Conservation (phyloP, 2,888 invertebrate genomes). For the Strigamia maritima region DNA sequence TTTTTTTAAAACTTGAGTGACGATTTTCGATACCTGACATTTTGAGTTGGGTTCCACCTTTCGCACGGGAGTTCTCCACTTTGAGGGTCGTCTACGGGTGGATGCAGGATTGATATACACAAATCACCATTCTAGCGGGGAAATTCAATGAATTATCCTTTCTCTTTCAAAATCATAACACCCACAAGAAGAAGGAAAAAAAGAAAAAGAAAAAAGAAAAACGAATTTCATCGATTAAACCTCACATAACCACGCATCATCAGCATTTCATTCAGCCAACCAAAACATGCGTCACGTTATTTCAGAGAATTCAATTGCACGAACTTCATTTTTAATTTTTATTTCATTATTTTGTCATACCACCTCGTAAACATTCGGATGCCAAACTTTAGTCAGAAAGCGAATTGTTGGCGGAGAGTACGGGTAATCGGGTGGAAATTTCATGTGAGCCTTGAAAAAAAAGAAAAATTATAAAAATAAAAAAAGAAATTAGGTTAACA, state of each 20-base stretch:
- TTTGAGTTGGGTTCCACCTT: slow-evolving; percentile 99
- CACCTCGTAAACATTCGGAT: slow-evolving; percentile 99
- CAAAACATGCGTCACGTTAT: no score
- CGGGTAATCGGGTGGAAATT: slow-evolving; percentile 97
- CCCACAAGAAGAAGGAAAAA: not conserved
- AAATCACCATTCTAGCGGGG: slow-evolving; percentile 99
- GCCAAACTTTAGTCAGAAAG: slow-evolving; percentile 99
- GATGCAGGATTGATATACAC: slow-evolving; percentile 98
- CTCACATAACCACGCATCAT: no score
- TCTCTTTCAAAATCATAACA: not conserved
- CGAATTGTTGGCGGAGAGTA: slow-evolving; percentile 97
- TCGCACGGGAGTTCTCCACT: slow-evolving; percentile 98
- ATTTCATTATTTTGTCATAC: slow-evolving; percentile 46
- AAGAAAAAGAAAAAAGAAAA: slow-evolving; percentile 24
- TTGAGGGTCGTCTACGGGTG: slow-evolving; percentile 98
- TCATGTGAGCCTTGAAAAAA: slow-evolving; percentile 90
- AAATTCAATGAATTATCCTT: not conserved
- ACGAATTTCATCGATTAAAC: not conserved
- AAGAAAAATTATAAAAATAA: slow-evolving; percentile 41
- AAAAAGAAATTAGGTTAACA: not conserved
- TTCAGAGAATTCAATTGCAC: no score
- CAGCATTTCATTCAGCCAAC: no score
- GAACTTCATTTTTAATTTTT: not conserved
- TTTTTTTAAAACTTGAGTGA: slow-evolving; percentile 1
- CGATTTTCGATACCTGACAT: slow-evolving; percentile 68